phyloP scores from a whole-genome alignment of 2,888 invertebrate genomes.

The Lithophane ornitopus region DNA sequence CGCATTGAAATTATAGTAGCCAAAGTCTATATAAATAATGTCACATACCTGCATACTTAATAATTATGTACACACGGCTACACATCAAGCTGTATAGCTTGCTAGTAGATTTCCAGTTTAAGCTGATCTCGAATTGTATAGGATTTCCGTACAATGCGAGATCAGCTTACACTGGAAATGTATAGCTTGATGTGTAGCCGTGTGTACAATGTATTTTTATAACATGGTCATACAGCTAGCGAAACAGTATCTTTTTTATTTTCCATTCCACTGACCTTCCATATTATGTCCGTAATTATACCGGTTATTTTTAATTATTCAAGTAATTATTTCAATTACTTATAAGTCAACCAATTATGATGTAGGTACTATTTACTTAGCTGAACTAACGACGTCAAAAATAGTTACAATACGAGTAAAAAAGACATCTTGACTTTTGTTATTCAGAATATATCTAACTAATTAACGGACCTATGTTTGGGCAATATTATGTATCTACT shows the following conservation, averaged over 20 bases:
- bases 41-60: not conserved
- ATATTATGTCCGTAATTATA: slow-evolving; percentile 16
- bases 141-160: too few relatives aligned
- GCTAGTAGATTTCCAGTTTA: too few relatives aligned
- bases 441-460: not conserved
- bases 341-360: not conserved
- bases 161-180: too few relatives aligned
- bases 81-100: too few relatives aligned
- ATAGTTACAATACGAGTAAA: not conserved
- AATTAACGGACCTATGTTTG: not conserved
- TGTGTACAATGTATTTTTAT: slow-evolving; percentile 12
- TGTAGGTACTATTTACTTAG: too few relatives aligned
- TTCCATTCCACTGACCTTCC: slow-evolving; percentile 34
- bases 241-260: slow-evolving; percentile 6
- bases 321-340: slow-evolving; percentile 10
- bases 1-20: not conserved
- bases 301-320: slow-evolving; percentile 22
- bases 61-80: too few relatives aligned
- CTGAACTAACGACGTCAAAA: not conserved
- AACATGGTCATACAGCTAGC: not conserved
- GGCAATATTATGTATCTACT: too few relatives aligned
- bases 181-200: too few relatives aligned
- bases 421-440: not conserved
- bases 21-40: slow-evolving; percentile 25
- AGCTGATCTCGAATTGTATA: too few relatives aligned